Conservation (phyloP, 2,888 invertebrate genomes). For the Hirtodrosophila duncani region DNA sequence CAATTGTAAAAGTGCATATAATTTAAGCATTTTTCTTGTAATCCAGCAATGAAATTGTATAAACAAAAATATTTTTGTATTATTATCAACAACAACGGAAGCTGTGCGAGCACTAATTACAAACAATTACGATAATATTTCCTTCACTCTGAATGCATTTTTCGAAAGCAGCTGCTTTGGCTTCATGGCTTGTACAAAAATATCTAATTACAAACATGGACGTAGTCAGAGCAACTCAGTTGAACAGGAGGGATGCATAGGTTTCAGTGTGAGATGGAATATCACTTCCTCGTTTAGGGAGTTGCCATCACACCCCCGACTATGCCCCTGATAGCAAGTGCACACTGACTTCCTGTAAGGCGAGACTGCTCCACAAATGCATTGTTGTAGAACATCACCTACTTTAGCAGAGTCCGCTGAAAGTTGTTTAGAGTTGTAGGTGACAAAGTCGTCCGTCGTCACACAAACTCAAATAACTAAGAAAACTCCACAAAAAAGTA, state of each 20-base stretch:
- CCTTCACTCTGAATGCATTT: background rate
- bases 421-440: conserved; percentile 30
- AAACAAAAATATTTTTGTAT: too few relatives aligned
- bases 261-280: too few relatives aligned
- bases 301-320: too few relatives aligned
- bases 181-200: conserved; percentile 24
- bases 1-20: too few relatives aligned
- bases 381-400: conserved; percentile 50
- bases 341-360: conserved; percentile 56
- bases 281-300: too few relatives aligned
- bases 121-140: conserved; percentile 6
- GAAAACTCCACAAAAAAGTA: conserved; percentile 32
- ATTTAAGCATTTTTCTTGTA: too few relatives aligned
- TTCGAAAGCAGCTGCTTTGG: conserved; percentile 22
- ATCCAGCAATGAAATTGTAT: too few relatives aligned
- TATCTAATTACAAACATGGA: conserved; percentile 65
- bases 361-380: conserved; percentile 11
- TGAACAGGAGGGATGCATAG: too few relatives aligned
- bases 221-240: too few relatives aligned
- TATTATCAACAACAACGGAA: conserved; percentile 38
- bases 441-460: conserved; percentile 41
- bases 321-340: too few relatives aligned
- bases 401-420: conserved; percentile 30
- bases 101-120: conserved; percentile 15
- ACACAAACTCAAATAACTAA: too few relatives aligned